Percentiles rank a stretch among this genome's conserved stretches.
These are phyloP conservation scores for Bembecia ichneumoniformis DNA, from an alignment of 2,888 invertebrate species.

Conservation along the genomic window DNA sequence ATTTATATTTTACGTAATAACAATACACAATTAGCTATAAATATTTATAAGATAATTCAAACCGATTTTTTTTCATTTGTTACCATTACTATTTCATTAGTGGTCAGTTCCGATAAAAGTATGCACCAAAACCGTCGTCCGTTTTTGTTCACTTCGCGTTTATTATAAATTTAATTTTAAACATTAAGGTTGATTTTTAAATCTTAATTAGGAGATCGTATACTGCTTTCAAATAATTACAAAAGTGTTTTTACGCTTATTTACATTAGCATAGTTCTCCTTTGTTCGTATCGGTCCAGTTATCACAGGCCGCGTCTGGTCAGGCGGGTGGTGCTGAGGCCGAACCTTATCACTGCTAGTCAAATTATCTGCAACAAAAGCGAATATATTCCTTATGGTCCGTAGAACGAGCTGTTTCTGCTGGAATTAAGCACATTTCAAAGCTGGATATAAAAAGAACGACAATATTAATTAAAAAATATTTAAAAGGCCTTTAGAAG, in stretches of 20 bases:
- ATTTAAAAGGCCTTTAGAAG: no score
- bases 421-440: no score
- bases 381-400: no score
- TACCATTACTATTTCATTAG: conserved; percentile 48
- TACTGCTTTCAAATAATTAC: conserved; percentile 71
- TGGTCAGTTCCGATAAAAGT: conserved; percentile 26
- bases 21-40: conserved; percentile 74
- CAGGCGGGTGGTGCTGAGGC: conserved; percentile 20
- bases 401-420: no score
- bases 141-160: conserved; percentile 37
- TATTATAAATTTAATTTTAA: conserved; percentile 49
- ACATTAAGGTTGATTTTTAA: conserved; percentile 70
- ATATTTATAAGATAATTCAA: conserved; percentile 72
- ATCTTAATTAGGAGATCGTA: conserved; percentile 73
- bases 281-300: conserved; percentile 38
- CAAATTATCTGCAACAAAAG: conserved; percentile 46
- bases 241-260: conserved; percentile 63
- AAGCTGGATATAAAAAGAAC: no score
- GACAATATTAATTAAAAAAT: no score
- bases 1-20: conserved; percentile 71
- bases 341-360: conserved; percentile 51
- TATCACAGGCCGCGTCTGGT: conserved; percentile 8
- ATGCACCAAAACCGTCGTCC: conserved; percentile 57
- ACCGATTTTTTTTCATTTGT: conserved; percentile 52
- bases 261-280: conserved; percentile 70